These are phyloP conservation scores for Clistopyga incitator DNA, from an alignment of 2,888 invertebrate species.

Conservation along the genomic window DNA sequence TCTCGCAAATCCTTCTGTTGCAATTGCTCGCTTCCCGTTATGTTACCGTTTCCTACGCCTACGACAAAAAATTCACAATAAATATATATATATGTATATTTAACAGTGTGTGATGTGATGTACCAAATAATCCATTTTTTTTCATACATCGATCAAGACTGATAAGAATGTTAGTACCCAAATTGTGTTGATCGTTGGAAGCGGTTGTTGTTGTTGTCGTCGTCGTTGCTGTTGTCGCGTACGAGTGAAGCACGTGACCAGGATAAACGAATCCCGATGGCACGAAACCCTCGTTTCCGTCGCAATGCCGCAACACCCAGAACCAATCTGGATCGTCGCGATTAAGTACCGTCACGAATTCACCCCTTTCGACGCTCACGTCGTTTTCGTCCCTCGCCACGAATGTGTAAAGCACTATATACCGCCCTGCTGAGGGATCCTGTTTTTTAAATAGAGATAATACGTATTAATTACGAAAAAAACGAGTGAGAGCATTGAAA, in stretches of 20 bases:
- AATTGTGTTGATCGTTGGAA: constrained; percentile 79
- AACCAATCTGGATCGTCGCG: constrained; percentile 98
- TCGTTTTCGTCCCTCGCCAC: constrained; percentile 97
- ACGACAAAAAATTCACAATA: constrained; percentile 46
- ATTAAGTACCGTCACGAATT: constrained; percentile 97
- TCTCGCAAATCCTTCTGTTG: constrained; percentile 82
- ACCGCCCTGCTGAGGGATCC: constrained; percentile 93
- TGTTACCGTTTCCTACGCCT: constrained; percentile 79
- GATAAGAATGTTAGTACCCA: constrained; percentile 73
- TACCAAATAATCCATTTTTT: background rate
- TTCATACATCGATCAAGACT: background rate
- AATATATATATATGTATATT: no score
- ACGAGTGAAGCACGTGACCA: constrained; percentile 84
- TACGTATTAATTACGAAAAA: background rate
- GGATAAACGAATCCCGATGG: constrained; percentile 98
- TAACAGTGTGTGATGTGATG: background rate
- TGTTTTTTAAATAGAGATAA: constrained; percentile 79
- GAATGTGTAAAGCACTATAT: constrained; percentile 96
- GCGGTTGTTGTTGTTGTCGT: constrained; percentile 77
- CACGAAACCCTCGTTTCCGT: constrained; percentile 97
- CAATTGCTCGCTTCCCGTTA: constrained; percentile 74
- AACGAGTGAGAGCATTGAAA: background rate
- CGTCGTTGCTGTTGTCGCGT: constrained; percentile 80
- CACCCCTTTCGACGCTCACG: constrained; percentile 96
- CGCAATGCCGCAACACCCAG: constrained; percentile 95